A percentile compares a stretch with the other conserved stretches of the same genome.
These are phyloP conservation scores for Oceanodroma leucorhoa DNA, from an alignment of 2,797 vertebrate genomes.

Conservation along the genomic window DNA sequence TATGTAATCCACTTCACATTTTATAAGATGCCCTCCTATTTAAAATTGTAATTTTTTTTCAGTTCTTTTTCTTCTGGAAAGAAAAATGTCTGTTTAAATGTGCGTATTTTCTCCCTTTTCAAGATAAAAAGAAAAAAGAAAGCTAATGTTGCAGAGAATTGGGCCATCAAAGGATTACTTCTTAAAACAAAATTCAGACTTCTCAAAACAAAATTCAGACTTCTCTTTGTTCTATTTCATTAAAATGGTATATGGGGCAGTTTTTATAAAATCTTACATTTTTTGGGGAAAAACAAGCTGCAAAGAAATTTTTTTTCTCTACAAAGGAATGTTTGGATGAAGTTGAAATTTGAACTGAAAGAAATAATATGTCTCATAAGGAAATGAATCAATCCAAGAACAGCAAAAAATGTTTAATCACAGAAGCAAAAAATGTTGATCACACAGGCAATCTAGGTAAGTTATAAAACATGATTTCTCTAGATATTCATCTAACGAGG, in stretches of 20 bases:
- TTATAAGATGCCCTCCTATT: neutral
- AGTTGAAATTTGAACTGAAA: neutral
- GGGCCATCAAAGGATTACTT: constrained; percentile 9
- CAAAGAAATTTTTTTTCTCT: neutral
- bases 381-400: neutral
- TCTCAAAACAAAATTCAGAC: neutral
- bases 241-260: neutral
- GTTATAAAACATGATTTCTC: neutral
- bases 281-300: neutral
- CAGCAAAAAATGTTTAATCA: neutral
- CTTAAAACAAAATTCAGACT: neutral
- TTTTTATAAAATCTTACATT: neutral
- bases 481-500: neutral
- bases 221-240: neutral
- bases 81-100: constrained; percentile 4
- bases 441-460: neutral
- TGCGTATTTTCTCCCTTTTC: neutral
- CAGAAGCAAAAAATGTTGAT: neutral
- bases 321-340: neutral
- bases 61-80: neutral
- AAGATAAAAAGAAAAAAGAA: neutral
- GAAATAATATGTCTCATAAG: neutral
- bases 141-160: neutral
- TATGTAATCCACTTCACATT: neutral
- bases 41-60: neutral